phyloP scores from a whole-genome alignment of 2,113 vertebrate species.

The Pseudorectes ferrugineus region DNA sequence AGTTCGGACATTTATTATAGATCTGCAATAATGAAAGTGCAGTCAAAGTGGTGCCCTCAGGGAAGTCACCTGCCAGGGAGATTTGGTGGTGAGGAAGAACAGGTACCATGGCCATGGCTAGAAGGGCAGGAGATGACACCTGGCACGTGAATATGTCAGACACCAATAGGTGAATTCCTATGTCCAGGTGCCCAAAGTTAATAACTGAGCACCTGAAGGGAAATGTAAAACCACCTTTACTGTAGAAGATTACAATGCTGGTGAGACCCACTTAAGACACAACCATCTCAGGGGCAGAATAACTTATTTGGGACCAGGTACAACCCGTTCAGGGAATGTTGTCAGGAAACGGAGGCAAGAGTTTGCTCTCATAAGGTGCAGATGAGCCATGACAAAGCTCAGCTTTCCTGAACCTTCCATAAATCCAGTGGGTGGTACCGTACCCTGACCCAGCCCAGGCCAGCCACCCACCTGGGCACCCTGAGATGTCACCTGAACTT shows the following conservation, averaged over 20 bases:
- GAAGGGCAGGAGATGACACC: background rate
- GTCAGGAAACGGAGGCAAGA: background rate
- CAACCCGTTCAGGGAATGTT: fast-evolving
- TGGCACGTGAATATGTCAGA: fast-evolving
- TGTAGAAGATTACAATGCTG: background rate
- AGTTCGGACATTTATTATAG: background rate
- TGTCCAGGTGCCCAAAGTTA: background rate
- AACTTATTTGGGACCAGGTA: background rate
- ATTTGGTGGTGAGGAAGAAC: background rate
- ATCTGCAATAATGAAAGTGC: fast-evolving
- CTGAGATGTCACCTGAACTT: background rate
- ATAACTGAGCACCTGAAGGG: background rate
- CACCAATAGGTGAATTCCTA: fast-evolving
- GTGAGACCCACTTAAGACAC: background rate
- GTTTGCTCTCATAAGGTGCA: fast-evolving
- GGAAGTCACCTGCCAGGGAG: background rate
- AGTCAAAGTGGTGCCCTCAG: fast-evolving
- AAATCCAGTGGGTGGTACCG: fast-evolving
- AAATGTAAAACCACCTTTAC: background rate
- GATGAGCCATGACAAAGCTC: background rate
- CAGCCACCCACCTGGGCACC: background rate
- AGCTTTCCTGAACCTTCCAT: background rate
- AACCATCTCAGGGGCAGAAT: background rate
- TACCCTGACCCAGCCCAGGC: fast-evolving
- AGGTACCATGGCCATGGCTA: fast-evolving